phyloP scores from a whole-genome alignment of 2,888 invertebrate species.

The Limenitis camilla region DNA sequence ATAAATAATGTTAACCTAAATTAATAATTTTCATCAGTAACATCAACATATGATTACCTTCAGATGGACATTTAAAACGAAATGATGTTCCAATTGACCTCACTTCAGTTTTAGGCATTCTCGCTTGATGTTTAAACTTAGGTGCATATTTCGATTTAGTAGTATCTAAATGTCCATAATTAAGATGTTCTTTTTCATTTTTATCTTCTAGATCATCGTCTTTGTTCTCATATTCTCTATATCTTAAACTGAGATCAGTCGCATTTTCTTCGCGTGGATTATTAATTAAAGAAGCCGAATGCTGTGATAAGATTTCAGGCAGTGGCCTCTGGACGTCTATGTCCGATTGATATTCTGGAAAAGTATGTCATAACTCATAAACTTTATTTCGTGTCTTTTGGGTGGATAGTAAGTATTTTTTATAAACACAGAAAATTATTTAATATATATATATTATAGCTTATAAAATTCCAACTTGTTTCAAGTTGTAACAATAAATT shows the following conservation, averaged over 20 bases:
- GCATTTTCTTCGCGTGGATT: conserved; percentile 46
- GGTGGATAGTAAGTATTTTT: background rate
- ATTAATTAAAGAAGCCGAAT: conserved; percentile 42
- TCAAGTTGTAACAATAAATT: too few relatives aligned
- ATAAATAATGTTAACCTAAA: too few relatives aligned
- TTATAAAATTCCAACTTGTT: too few relatives aligned
- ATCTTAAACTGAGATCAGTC: conserved; percentile 32
- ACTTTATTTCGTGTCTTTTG: background rate
- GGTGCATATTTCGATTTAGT: conserved; percentile 53
- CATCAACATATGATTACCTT: conserved; percentile 49
- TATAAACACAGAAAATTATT: too few relatives aligned
- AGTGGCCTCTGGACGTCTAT: conserved; percentile 46
- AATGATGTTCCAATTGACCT: conserved; percentile 88
- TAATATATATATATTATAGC: too few relatives aligned
- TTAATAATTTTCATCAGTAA: too few relatives aligned
- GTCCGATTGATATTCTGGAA: conserved; percentile 60
- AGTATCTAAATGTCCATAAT: conserved; percentile 56
- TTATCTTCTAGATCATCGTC: conserved; percentile 59
- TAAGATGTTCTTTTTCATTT: conserved; percentile 53
- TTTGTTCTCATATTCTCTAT: conserved; percentile 41
- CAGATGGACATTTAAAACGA: conserved; percentile 81
- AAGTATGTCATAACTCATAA: background rate
- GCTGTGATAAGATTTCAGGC: conserved; percentile 51
- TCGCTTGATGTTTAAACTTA: conserved; percentile 55
- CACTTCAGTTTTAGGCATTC: conserved; percentile 63